Conservation (phyloP, 2,797 vertebrate genomes). For the Setipinna tenuifilis region DNA sequence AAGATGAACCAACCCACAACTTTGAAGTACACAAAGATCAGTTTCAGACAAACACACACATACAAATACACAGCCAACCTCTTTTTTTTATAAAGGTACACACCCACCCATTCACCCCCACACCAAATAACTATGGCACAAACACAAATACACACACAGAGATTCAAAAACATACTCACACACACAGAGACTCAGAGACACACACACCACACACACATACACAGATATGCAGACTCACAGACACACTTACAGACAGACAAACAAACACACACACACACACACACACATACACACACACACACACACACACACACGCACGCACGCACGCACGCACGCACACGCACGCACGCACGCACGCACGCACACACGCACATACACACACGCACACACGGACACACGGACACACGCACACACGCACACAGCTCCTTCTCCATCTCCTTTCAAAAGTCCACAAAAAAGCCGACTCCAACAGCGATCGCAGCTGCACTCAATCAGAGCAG, state of each 20-base stretch:
- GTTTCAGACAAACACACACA: slow-evolving; percentile 4
- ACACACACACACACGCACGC: too few species aligned
- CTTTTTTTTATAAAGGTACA: neutral
- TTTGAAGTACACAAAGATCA: slow-evolving; percentile 20
- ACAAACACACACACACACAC: too few species aligned
- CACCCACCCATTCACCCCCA: neutral
- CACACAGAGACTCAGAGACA: neutral
- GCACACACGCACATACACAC: neutral
- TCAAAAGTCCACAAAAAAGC: neutral
- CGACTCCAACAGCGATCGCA: slow-evolving; percentile 10
- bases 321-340: too few species aligned
- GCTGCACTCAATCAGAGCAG: slow-evolving; percentile 28
- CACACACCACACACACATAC: neutral
- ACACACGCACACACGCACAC: neutral
- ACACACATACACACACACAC: too few species aligned
- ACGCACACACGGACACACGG: neutral
- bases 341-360: too few species aligned
- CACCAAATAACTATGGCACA: neutral
- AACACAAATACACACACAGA: neutral
- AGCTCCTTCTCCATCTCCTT: neutral
- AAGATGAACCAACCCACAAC: slow-evolving; percentile 9
- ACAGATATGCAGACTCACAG: neutral
- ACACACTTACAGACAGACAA: neutral
- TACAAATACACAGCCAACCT: neutral
- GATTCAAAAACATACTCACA: neutral